Percentiles rank a stretch among this genome's conserved stretches.
Conservation (phyloP, 2,888 invertebrate species). For the Antitype chi region DNA sequence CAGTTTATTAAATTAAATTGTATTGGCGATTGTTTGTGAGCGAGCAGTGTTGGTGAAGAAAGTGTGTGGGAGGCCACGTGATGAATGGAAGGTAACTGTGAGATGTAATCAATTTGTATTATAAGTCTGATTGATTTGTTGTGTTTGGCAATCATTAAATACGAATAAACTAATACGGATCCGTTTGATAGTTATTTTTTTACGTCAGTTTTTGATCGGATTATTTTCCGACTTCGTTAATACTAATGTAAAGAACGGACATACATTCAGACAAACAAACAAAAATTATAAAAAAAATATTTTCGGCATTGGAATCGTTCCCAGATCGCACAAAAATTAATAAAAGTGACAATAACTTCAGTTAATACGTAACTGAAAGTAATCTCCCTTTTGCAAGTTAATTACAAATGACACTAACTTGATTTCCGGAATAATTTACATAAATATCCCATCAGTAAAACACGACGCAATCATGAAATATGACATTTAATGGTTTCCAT, state of each 20-base stretch:
- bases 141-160: constrained; percentile 3
- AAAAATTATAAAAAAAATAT: no score
- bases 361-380: not conserved
- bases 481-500: constrained; percentile 59
- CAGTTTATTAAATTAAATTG: constrained; percentile 88
- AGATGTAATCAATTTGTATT: constrained; percentile 53
- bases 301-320: no score
- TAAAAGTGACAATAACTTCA: not conserved
- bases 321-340: no score
- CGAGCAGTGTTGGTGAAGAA: constrained; percentile 56
- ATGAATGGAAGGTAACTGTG: constrained; percentile 49
- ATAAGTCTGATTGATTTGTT: constrained; percentile 44
- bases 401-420: constrained; percentile 38
- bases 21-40: constrained; percentile 77
- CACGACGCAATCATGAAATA: constrained; percentile 55
- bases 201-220: not conserved
- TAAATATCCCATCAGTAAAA: constrained; percentile 49
- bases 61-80: constrained; percentile 44
- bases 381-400: constrained; percentile 20
- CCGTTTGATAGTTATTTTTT: not conserved
- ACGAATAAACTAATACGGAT: not conserved
- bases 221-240: not conserved
- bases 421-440: constrained; percentile 51
- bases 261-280: no score
- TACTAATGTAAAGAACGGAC: not conserved